These are phyloP conservation scores for Picathartes gymnocephalus DNA, from an alignment of 2,113 vertebrate species.

Conservation along the genomic window DNA sequence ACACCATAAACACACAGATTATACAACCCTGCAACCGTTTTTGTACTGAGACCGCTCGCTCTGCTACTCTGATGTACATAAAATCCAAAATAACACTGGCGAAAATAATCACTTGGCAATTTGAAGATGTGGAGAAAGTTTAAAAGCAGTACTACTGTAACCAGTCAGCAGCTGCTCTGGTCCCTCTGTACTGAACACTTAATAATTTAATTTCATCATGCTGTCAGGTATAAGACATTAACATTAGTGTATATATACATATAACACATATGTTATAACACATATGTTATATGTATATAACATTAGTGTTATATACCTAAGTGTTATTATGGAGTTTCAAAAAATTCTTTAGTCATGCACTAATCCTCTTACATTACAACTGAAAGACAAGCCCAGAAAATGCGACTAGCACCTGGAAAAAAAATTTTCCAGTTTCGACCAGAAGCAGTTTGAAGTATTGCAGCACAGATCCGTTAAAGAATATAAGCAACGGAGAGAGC, in stretches of 20 bases:
- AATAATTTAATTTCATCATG: not conserved
- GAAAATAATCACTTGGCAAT: not conserved
- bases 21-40: not conserved
- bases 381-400: not conserved
- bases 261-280: too few relatives aligned
- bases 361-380: not conserved
- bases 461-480: not conserved
- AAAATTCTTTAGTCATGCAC: not conserved
- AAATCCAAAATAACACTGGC: not conserved
- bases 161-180: not conserved
- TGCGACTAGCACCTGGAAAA: not conserved
- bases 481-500: not conserved
- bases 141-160: not conserved
- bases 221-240: not conserved
- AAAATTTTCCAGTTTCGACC: not conserved
- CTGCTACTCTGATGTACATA: not conserved
- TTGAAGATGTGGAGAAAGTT: slow-evolving; percentile 34
- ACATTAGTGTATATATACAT: not conserved
- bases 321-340: not conserved
- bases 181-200: not conserved
- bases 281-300: too few relatives aligned
- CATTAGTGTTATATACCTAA: not conserved
- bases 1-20: not conserved
- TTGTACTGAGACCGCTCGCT: not conserved
- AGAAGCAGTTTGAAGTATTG: not conserved